Percentiles rank a stretch among this genome's conserved stretches.
These are phyloP conservation scores for Chauna torquata DNA, from an alignment of 2,113 vertebrate genomes.

Conservation along the genomic window DNA sequence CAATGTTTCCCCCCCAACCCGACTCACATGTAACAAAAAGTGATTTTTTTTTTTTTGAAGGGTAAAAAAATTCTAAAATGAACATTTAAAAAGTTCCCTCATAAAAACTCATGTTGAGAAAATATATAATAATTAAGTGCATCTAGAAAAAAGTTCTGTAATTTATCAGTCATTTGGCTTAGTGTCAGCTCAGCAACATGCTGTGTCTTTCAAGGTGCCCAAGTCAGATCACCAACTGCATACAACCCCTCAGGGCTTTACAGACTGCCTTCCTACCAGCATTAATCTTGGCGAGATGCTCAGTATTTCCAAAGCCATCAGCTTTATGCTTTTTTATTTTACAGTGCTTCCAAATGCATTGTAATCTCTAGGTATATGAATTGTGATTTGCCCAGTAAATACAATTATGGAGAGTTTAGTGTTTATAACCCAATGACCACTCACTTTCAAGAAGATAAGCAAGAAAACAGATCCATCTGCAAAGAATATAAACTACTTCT, in stretches of 20 bases:
- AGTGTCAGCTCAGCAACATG: background rate
- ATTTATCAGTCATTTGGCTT: background rate
- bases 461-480: background rate
- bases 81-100: background rate
- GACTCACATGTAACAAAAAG: background rate
- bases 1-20: background rate
- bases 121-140: background rate
- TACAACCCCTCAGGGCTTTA: background rate
- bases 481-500: background rate
- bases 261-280: background rate
- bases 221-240: background rate
- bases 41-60: background rate
- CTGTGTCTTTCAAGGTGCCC: background rate
- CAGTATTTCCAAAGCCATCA: background rate
- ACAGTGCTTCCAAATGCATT: background rate
- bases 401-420: background rate
- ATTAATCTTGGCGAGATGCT: background rate
- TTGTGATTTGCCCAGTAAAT: background rate
- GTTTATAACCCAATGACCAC: background rate
- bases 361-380: background rate
- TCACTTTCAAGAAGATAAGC: background rate
- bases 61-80: slow-evolving; percentile 16
- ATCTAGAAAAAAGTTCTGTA: background rate
- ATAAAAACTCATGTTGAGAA: background rate
- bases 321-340: background rate